Evolutionary conservation across 2,888 invertebrate species (phyloP).

Genomic region (Rugalucina vietnamica): DNA sequence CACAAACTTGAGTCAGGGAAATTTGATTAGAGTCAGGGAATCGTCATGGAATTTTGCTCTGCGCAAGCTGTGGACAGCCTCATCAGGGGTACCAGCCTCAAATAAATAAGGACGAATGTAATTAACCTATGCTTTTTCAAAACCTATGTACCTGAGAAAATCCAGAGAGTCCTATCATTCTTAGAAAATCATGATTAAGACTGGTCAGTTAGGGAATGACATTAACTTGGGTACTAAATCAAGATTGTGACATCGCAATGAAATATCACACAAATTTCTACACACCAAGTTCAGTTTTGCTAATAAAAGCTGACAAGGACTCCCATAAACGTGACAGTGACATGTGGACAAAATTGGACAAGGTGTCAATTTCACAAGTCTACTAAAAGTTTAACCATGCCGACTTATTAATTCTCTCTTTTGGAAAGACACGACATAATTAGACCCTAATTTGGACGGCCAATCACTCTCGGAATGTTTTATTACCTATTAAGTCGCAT

Average conservation of each 20-base stretch:
- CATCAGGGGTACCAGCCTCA: too few species aligned
- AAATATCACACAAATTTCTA: neutral
- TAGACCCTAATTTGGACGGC: slow-evolving; percentile 5
- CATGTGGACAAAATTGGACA: slow-evolving; percentile 12
- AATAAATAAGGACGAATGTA: too few species aligned
- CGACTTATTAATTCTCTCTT: slow-evolving; percentile 8
- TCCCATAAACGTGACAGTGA: slow-evolving; percentile 2
- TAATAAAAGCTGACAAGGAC: neutral
- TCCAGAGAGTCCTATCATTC: too few species aligned
- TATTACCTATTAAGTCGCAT: slow-evolving; percentile 14
- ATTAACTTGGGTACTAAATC: too few species aligned
- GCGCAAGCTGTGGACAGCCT: too few species aligned
- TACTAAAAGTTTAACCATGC: slow-evolving; percentile 1
- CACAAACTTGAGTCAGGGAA: too few species aligned
- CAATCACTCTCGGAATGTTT: slow-evolving; percentile 12
- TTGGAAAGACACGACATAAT: slow-evolving; percentile 11
- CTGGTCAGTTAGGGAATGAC: too few species aligned
- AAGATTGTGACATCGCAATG: neutral
- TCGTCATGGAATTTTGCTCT: too few species aligned
- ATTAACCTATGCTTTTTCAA: too few species aligned
- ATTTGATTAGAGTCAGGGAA: too few species aligned
- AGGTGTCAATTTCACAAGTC: neutral
- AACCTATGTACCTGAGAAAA: too few species aligned
- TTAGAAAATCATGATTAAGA: too few species aligned
- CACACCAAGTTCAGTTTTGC: neutral